phyloP scores from a whole-genome alignment of 92 coral and sea anemone genomes.

The Umimayanthus chanpuru region DNA sequence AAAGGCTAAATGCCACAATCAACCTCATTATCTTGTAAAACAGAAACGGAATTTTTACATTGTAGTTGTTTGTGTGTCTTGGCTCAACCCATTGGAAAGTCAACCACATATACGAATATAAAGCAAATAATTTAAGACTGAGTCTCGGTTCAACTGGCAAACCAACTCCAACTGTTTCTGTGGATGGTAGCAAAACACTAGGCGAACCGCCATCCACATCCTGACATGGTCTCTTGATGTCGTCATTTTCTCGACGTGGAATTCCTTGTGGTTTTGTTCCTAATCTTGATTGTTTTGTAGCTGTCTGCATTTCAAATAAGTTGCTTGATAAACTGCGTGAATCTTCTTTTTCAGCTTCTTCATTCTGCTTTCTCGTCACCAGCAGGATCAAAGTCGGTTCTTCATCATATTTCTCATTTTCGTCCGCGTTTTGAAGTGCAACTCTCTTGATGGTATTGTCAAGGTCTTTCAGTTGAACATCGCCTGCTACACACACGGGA shows the following conservation, averaged over 20 bases:
- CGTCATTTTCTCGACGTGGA: neutral
- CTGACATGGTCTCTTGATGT: no score
- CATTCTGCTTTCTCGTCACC: neutral
- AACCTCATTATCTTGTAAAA: conserved; percentile 47
- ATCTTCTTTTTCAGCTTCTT: neutral
- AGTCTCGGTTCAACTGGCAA: neutral
- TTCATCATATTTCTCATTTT: neutral
- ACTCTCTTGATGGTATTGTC: neutral
- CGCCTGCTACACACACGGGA: conserved; percentile 37
- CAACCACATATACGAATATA: conserved; percentile 60
- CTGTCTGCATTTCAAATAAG: neutral
- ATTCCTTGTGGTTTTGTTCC: neutral
- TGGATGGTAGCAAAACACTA: neutral
- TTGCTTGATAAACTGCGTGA: neutral
- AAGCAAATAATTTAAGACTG: conserved; percentile 37
- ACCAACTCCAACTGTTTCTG: neutral
- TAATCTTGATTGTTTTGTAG: neutral
- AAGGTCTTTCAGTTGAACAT: conserved; percentile 35
- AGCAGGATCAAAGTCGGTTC: neutral
- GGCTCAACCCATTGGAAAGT: conserved; percentile 70
- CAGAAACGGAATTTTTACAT: conserved; percentile 21
- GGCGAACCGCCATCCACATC: neutral
- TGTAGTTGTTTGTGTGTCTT: conserved; percentile 38
- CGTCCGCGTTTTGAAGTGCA: neutral
- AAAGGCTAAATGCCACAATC: conserved; percentile 53